Base-by-base conservation (phyloP, 2,113 vertebrate genomes). In the Eubucco bourcierii region DNA sequence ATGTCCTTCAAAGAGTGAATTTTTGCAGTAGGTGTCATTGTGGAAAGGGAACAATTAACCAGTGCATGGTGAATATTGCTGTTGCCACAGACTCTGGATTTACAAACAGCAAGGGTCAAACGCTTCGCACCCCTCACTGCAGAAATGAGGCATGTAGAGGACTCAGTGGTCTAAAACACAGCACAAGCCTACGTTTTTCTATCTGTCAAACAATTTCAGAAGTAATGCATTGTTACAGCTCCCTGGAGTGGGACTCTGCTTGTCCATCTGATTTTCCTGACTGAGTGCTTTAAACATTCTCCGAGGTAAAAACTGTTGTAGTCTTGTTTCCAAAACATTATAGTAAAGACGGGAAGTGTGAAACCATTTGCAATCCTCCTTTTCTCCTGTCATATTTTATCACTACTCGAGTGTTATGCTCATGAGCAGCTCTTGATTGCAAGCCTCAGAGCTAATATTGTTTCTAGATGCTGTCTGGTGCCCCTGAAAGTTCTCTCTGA, bases 141-240 rank as follows among this genome's bases (percentile, higher is more conserved):
- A 96, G 91, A 87, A 89, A 81, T 31, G 64, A 95, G 79, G 64
- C 6, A 1, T 37, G 73, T 70, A 91, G 88, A 93, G 88, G 78
- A 90, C 68, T 77, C 92, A 87, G 90, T 88, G 78, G 87, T 95
- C 72, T 94, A 95, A 97, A 96, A 90, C 95, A 82, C 81, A 93
- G 91, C 63, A 94, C 60, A 94, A 96, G 84, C 80, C 93, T 92
- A 92, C 72, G 96, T 94, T 97, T 97, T 96, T 95, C 96, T 97
- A 87, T 97, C 96, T 97, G 96, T 97, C 96, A 97, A 91, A 97
- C 93, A 74, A 93, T 96, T 96, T 96, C 92, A 95, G 86, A 91
- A 90, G 44, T 94, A 97, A 97, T 93, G 94, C 95, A 68, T 87
- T 94, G 88, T 88, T 95, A 76, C 90, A 93, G 84, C 82, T 91